Base-by-base conservation (phyloP, 2,888 invertebrate genomes). In the Lithophane ornitopus region DNA sequence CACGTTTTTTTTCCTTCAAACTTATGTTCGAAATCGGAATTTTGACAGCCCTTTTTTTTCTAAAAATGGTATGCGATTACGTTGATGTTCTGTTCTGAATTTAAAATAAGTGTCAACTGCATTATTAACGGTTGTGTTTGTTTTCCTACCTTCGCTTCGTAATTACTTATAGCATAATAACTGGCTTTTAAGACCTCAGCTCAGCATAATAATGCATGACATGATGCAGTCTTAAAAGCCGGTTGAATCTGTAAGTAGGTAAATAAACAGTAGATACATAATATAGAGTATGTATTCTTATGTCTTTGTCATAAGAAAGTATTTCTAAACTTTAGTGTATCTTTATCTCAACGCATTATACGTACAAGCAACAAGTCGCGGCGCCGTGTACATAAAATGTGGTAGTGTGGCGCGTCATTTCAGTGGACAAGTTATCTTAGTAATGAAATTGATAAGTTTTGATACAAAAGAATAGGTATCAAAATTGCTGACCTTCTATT, bases 11-110 rank as follows among this genome's bases (percentile, higher is more conserved):
- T 8, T 34, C 34, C 3, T 58, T 58, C 2, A 56, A 67, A 11
- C 11, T 56, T 41, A 26, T 69, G 26, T 73, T 79, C 22, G 68
- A 65, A 69, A 22, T 81, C 2, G 49, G 44, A 66, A 34, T 54
- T 73, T 77, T 69, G 63, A 82, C 62, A 49, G 78, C 49, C 62
- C 7, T 75, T 58, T 58, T 54, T 73, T 52, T 66, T 14, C 7
- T 1, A 41, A 28, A 66, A n/a, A 28, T 28, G 19, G 39, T 12
- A n/a, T 44, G 26, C 19, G n/a, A 26, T 71, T 44, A 65, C 7
- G n/a, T 58, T 22, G 39, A 44, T 39, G 22, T 63, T 74, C 71
- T 46, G 19, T 61, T 65, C 65, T 54, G 2, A 39, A 59, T 65
- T 78, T 79, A n/a, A 14, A 59, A 71, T 34, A 19, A 22, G 16